Percentiles rank a stretch among this genome's conserved stretches.
These are phyloP conservation scores for Parazoanthus swiftii DNA, from an alignment of 92 coral and sea anemone species.

Conservation along the genomic window DNA sequence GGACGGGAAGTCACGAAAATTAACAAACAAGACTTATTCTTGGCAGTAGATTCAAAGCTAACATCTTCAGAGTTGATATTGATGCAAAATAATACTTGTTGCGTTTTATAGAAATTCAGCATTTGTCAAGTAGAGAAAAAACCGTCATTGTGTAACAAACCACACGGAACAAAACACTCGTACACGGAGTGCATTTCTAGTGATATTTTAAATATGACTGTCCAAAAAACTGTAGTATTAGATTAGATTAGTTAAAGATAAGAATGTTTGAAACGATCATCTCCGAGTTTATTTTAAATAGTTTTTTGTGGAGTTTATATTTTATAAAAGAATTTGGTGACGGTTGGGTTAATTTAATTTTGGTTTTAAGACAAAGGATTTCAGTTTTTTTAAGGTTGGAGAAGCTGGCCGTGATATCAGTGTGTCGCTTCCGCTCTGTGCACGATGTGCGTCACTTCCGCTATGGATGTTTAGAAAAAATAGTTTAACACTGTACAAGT, in stretches of 20 bases:
- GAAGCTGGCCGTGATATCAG: too few species aligned
- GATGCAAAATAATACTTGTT: not conserved
- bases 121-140: not conserved
- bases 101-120: not conserved
- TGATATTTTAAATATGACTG: too few species aligned
- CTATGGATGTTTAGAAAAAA: not conserved
- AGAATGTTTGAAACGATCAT: not conserved
- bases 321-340: not conserved
- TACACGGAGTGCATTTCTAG: not conserved
- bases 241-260: not conserved
- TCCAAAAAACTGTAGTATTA: not conserved
- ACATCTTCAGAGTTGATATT: not conserved
- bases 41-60: not conserved
- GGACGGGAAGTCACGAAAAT: not conserved
- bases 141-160: not conserved
- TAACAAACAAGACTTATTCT: not conserved
- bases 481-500: too few species aligned
- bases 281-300: not conserved
- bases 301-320: not conserved
- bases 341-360: not conserved
- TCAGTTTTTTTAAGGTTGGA: not conserved
- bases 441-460: not conserved
- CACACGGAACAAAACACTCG: not conserved
- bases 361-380: not conserved
- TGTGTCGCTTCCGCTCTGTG: not conserved